Evolutionary conservation across 2,888 invertebrate species (phyloP).

Genomic region (Netelia virgata): DNA sequence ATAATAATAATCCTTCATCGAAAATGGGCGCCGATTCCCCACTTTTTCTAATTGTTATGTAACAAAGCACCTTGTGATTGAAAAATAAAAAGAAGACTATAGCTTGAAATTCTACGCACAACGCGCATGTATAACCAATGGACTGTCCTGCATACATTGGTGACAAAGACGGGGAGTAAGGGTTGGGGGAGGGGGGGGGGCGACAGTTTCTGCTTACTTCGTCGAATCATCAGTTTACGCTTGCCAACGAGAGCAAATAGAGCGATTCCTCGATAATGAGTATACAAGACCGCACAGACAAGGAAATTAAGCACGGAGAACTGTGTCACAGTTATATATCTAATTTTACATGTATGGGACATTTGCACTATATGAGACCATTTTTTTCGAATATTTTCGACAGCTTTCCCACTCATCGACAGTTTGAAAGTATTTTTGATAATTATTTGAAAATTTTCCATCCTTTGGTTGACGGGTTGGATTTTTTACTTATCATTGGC

Average conservation of each 20-base stretch:
- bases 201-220: not conserved
- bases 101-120: conserved; percentile 50
- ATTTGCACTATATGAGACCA: not conserved
- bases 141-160: conserved; percentile 16
- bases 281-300: conserved; percentile 38
- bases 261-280: conserved; percentile 34
- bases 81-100: conserved; percentile 11
- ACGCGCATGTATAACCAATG: conserved; percentile 6
- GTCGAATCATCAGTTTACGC: conserved; percentile 28
- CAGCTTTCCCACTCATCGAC: too few species aligned
- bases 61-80: conserved; percentile 29
- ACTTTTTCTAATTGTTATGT: conserved; percentile 18
- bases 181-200: too few species aligned
- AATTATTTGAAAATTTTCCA: too few species aligned
- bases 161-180: not conserved
- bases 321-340: not conserved
- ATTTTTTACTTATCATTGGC: too few species aligned
- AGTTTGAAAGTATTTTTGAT: too few species aligned
- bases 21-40: conserved; percentile 44
- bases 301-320: not conserved
- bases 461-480: too few species aligned
- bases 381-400: too few species aligned
- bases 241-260: conserved; percentile 17
- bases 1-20: conserved; percentile 40
- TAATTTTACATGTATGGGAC: not conserved